Base-by-base conservation (phyloP, 2,113 vertebrate genomes). In the Trochalopteron elliotii region DNA sequence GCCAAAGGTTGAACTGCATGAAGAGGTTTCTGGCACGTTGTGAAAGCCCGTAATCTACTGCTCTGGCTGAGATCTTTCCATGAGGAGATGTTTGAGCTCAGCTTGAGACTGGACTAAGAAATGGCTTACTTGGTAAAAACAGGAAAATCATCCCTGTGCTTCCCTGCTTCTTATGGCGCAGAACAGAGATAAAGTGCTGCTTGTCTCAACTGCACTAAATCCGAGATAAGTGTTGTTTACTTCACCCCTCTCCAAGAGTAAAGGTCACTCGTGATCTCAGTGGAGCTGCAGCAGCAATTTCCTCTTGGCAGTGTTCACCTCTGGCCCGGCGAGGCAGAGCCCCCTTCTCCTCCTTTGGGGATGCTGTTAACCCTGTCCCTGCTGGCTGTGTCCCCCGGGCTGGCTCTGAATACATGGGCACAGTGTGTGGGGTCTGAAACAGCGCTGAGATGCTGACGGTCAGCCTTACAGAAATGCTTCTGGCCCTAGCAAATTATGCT, bases 211-310 rank as follows among this genome's bases (percentile, higher is more conserved):
- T 2, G 31, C 75, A 10, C 78, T 76, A 80, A 83, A 90, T 83
- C 90, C 20, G 0, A 44, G 74, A 72, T 79, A 76, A 92, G 92
- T 40, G 75, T 12, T 95, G 92, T 93, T 97, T 93, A 44, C 87
- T 69, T 83, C 96, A 37, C 49, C 67, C 74, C 61, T 82, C 67
- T 91, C 85, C 49, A 9, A 72, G 94, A 75, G 84, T 82, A 97
- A 96, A 91, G 94, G 94, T 85, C 85, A n/a, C 70, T 75, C 4
- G 2, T 75, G 52, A 60, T 47, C 90, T 84, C 24, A 0, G 53
- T 25, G 39, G 87, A 94, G 82, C 82, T 83, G 65, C 75, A 64
- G 92, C 90, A 83, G 90, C 84, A 81, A 47, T 94, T 93, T 96
- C 95, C 90, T 87, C 70, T 92, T 72, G 75, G 87, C 90, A 87